Percentiles rank a stretch among this genome's conserved stretches.
Conservation (phyloP, 53 echinoderm and acorn worm genomes). For the Patiria pectinifera region DNA sequence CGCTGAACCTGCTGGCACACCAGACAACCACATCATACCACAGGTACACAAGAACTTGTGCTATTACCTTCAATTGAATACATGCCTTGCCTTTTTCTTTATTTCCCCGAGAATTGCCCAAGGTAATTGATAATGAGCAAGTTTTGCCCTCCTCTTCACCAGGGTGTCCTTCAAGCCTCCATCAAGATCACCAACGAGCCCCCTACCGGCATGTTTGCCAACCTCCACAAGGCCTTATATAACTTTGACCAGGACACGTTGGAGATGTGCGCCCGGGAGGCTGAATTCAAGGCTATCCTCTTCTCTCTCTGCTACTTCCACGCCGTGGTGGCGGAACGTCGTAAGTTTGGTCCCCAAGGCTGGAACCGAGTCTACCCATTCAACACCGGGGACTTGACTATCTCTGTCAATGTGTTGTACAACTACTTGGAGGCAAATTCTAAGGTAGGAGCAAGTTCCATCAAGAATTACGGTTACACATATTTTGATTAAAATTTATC, state of each 20-base stretch:
- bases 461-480: not conserved
- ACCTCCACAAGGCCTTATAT: constrained; percentile 94
- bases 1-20: constrained; percentile 92
- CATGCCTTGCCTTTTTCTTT: too few relatives aligned
- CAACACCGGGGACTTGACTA: constrained; percentile 99
- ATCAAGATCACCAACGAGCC: constrained; percentile 99
- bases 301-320: constrained; percentile 99
- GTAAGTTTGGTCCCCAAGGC: constrained; percentile 98
- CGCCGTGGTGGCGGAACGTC: constrained; percentile 95
- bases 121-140: not conserved
- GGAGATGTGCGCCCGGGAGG: constrained; percentile 99
- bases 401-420: constrained; percentile 97
- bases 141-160: not conserved
- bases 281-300: constrained; percentile 97
- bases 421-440: constrained; percentile 98
- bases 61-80: not conserved
- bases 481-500: too few relatives aligned
- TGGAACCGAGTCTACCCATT: constrained; percentile 97
- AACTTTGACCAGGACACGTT: constrained; percentile 98
- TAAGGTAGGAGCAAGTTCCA: constrained; percentile 68
- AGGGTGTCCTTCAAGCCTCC: constrained; percentile 85
- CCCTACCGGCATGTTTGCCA: constrained; percentile 99
- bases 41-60: constrained; percentile 40
- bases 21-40: constrained; percentile 91
- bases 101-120: too few relatives aligned